Percentiles rank a stretch among this genome's conserved stretches.
These are phyloP conservation scores for Trichomalopsis sarcophagae DNA, from an alignment of 1,140 invertebrate species.

Conservation along the genomic window DNA sequence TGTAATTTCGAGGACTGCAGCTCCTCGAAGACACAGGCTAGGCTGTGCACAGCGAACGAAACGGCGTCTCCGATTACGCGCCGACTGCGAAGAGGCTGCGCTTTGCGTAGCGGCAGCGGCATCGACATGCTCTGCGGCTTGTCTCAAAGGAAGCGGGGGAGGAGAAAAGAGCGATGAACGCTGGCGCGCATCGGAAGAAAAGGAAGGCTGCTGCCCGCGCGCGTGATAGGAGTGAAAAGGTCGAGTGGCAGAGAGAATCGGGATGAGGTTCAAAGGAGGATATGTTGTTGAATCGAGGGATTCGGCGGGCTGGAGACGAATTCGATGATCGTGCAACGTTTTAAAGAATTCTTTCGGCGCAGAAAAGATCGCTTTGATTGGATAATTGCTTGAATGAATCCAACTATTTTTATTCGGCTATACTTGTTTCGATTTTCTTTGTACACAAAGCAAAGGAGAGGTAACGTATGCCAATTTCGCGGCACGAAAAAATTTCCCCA, in stretches of 20 bases:
- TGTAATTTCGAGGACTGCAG: conserved; percentile 37
- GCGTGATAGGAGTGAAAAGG: conserved; percentile 1
- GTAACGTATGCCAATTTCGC: too few species aligned
- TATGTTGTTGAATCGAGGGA: background rate
- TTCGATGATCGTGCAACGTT: too few species aligned
- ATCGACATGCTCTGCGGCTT: conserved; percentile 28
- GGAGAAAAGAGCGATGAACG: background rate
- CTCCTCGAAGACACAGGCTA: background rate
- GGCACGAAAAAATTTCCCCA: too few species aligned
- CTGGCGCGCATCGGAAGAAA: background rate
- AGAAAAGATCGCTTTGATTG: too few species aligned
- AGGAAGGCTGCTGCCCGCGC: background rate
- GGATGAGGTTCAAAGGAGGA: background rate
- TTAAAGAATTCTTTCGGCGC: too few species aligned
- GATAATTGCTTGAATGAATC: too few species aligned
- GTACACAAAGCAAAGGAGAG: too few species aligned
- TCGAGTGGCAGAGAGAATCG: background rate
- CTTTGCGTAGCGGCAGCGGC: conserved; percentile 21
- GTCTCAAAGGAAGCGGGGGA: background rate
- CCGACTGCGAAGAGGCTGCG: background rate
- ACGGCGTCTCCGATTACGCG: conserved; percentile 44
- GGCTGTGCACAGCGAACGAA: background rate
- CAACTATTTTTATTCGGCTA: too few species aligned
- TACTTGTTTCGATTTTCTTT: too few species aligned
- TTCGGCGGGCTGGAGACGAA: background rate